These are phyloP conservation scores for Orgyia antiqua DNA, from an alignment of 2,888 invertebrate species.

Conservation along the genomic window DNA sequence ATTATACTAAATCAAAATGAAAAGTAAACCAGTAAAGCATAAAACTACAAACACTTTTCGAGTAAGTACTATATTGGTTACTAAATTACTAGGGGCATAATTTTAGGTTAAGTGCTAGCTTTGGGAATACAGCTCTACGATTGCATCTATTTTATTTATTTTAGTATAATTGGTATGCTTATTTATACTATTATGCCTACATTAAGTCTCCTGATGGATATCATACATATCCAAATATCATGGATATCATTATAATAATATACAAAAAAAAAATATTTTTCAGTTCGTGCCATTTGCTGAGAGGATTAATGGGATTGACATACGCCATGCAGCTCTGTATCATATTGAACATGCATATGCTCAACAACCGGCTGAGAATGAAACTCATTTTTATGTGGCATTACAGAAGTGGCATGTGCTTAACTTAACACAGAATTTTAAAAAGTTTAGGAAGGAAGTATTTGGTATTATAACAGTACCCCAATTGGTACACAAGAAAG, in stretches of 20 bases:
- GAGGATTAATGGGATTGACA: conserved; percentile 89
- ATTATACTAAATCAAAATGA: conserved; percentile 71
- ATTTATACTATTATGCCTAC: no score
- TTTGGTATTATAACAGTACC: conserved; percentile 87
- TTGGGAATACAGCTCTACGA: no score
- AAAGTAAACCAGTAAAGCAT: conserved; percentile 84
- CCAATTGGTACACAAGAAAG: conserved; percentile 89
- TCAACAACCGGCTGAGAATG: conserved; percentile 81
- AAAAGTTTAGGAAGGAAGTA: conserved; percentile 86
- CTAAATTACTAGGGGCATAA: no score
- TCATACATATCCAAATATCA: no score
- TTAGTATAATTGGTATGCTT: no score
- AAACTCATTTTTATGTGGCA: conserved; percentile 89
- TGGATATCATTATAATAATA: no score
- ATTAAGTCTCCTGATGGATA: no score
- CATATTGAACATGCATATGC: conserved; percentile 88
- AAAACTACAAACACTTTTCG: conserved; percentile 88
- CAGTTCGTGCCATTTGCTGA: conserved; percentile 94
- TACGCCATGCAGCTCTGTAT: conserved; percentile 89
- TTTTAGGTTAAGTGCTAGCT: conserved; percentile 31
- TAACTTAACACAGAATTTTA: conserved; percentile 90
- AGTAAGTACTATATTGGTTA: conserved; percentile 63
- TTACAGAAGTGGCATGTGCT: conserved; percentile 93
- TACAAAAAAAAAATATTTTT: no score
- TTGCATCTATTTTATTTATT: no score